Base-by-base conservation (phyloP, 2,113 vertebrate genomes). In the Anseranas semipalmata region DNA sequence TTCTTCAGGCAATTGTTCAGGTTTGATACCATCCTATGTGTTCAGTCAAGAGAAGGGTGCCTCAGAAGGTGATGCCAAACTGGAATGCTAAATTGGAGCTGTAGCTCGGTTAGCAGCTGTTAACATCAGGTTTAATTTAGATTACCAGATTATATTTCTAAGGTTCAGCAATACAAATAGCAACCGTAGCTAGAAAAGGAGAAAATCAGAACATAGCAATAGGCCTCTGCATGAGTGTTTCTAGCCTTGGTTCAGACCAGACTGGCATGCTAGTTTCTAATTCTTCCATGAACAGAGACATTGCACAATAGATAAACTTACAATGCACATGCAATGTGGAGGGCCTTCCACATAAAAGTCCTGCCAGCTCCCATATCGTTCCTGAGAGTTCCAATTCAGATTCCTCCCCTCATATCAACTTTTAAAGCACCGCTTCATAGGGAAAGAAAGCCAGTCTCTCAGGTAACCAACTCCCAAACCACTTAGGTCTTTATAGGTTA, bases 401-500 rank as follows among this genome's bases (percentile, higher is more conserved):
- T 89, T 94, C 77, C 32, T 85, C 16, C 32, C 48, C 33, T 75
- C 58, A 41, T 68, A 95, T 53, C 87, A 79, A 73, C 33, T 79
- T 92, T 72, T 90, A 86, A 84, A 91, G 58, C 53, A 73, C 30
- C 70, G 55, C 14, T 95, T 92, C 86, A 50, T 7, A 18, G n/a
- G 84, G 22, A 91, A 93, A 78, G 83, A 53, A 89, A 96, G 18
- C 6, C 80, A 91, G 66, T 95, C 84, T 96, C 92, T 96, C 89
- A 95, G 94, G 89, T 93, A 97, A 96, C 91, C 58, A 87, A 95
- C 39, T 95, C 96, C 88, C 96, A 95, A 96, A 94, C 9, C 95
- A 73, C 96, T 96, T 66, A 82, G 86, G 94, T 96, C 96, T 96
- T 93, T 95, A 92, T 89, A 92, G 80, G 91, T 83, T 94, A 93